Base-by-base conservation (phyloP, 2,113 vertebrate species). In the Microcebus lehilahytsara region DNA sequence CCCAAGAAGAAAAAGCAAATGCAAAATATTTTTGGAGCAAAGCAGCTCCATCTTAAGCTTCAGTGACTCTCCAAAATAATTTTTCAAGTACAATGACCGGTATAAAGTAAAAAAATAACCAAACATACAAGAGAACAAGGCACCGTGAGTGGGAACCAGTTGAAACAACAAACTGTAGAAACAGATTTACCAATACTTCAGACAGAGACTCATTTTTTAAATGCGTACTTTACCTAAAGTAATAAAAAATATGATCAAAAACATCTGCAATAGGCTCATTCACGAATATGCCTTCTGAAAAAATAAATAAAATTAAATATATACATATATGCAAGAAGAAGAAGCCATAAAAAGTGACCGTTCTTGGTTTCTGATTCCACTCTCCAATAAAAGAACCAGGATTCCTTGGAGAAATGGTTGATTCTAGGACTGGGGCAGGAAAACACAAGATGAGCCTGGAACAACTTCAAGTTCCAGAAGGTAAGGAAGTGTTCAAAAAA, bases 31-130 rank as follows among this genome's bases (percentile, higher is more conserved):
- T 32, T 62, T n/a, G 46, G 49, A 53, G 87, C 66, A 56, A 91
- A 89, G 20, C 40, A 85, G 20, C 64, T 89, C 91, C 46, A 53
- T 79, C 56, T 51, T 67, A 78, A 78, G 56, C 37, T 91, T 96
- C 77, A 60, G 75, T 71, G 60, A 96, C 51, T 96, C 87, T 91
- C 74, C 66, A 69, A 85, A 91, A 85, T 84, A 85, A 87, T 69
- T 69, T 74, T 71, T 89, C 72, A 77, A 81, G 42, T 85, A 71
- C 22, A 92, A 27, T 53, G 20, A 95, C 32, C 53, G 89, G 42
- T 56, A 66, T 69, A 79, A 95, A 80, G 84, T 69, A 56, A 60
- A 92, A 96, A 91, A 42, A 49, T 53, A 95, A 89, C 19, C 30
- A 96, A 67, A 80, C 30, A 40, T 72, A 53, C 4, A 75, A 32